Conservation (phyloP, 2,888 invertebrate species). For the Euclidia mi region DNA sequence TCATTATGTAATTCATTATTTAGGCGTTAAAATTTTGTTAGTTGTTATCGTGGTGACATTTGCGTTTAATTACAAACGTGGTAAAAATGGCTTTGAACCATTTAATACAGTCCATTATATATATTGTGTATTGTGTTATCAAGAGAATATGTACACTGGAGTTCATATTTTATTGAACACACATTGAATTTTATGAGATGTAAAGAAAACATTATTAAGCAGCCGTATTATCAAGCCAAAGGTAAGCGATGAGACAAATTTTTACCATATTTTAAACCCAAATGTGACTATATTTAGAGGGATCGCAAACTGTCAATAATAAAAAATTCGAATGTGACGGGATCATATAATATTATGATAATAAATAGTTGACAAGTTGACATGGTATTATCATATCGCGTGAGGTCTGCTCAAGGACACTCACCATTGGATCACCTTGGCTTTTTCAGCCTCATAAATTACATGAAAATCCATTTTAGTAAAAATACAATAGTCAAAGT, state of each 20-base stretch:
- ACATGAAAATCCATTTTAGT: constrained; percentile 38
- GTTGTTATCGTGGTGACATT: constrained; percentile 1
- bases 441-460: constrained; percentile 53
- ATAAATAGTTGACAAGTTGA: constrained; percentile 47
- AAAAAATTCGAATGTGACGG: constrained; percentile 28
- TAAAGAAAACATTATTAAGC: constrained; percentile 1
- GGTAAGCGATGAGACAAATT: constrained; percentile 1
- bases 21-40: constrained; percentile 22
- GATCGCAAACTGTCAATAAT: constrained; percentile 14
- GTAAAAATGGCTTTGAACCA: not conserved
- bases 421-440: constrained; percentile 54
- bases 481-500: constrained; percentile 26
- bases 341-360: constrained; percentile 26
- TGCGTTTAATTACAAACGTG: constrained; percentile 23
- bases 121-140: too few species aligned
- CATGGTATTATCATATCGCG: constrained; percentile 57
- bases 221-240: not conserved
- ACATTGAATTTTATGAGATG: too few species aligned
- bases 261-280: constrained; percentile 10
- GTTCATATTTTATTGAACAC: too few species aligned
- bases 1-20: constrained; percentile 37
- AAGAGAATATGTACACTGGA: too few species aligned
- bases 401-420: constrained; percentile 54
- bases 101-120: too few species aligned
- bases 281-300: constrained; percentile 9